These are phyloP conservation scores for Porites lutea DNA, from an alignment of 64 coral and sea anemone genomes.

Conservation along the genomic window DNA sequence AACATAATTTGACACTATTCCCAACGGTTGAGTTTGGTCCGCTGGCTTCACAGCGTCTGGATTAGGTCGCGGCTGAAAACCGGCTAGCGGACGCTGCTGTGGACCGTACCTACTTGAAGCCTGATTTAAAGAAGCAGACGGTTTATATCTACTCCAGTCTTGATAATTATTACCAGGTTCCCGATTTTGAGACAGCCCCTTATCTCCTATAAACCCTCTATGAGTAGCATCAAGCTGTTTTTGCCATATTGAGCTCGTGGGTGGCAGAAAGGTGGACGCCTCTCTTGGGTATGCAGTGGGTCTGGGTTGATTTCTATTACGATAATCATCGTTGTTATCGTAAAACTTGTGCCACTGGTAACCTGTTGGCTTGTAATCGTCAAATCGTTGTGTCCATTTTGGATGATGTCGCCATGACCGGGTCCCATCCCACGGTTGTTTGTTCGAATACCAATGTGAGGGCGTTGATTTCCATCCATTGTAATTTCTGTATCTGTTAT, in stretches of 20 bases:
- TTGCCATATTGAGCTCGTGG: not conserved
- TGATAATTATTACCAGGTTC: not conserved
- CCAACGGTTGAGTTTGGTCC: not conserved
- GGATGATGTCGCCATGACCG: not conserved
- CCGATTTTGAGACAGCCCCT: not conserved
- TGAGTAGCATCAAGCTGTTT: not conserved
- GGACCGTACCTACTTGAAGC: not conserved
- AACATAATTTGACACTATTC: not conserved
- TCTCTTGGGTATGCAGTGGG: not conserved
- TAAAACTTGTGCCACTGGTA: slow-evolving; percentile 16
- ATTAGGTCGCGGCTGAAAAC: not conserved
- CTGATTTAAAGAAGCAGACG: not conserved
- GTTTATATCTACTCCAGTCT: not conserved
- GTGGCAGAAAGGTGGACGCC: not conserved
- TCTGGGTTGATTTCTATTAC: not conserved
- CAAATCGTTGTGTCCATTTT: not conserved
- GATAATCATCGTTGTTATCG: not conserved
- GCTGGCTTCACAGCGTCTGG: not conserved
- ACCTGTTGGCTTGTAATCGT: not conserved
- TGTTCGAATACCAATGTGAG: not conserved
- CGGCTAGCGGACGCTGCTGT: not conserved
- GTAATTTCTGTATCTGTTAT: not conserved
- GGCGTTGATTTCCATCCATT: slow-evolving; percentile 1
- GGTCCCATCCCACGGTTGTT: not conserved
- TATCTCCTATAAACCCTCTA: not conserved